These are phyloP conservation scores for Phlogophora meticulosa DNA, from an alignment of 2,888 invertebrate species.

Conservation along the genomic window DNA sequence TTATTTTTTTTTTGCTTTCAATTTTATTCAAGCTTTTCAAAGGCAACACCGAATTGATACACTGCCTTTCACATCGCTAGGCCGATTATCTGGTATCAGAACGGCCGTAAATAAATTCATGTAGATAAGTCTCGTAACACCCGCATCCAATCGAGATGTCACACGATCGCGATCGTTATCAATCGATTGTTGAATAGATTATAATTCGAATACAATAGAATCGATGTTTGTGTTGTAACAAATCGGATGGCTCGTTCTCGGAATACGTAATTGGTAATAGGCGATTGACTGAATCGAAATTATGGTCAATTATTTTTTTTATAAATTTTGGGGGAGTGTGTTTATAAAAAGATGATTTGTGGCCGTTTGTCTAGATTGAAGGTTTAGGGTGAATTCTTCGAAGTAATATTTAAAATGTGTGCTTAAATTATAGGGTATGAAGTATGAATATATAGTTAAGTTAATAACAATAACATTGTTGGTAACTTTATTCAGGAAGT, in stretches of 20 bases:
- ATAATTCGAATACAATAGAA: slow-evolving; percentile 75
- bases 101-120: slow-evolving; percentile 64
- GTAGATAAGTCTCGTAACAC: slow-evolving; percentile 69
- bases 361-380: slow-evolving; percentile 32
- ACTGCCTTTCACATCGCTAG: slow-evolving; percentile 37
- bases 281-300: slow-evolving; percentile 60
- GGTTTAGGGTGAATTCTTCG: slow-evolving; percentile 33
- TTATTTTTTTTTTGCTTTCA: not conserved
- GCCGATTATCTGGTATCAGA: slow-evolving; percentile 42
- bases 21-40: not conserved
- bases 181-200: slow-evolving; percentile 70
- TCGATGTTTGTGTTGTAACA: slow-evolving; percentile 65
- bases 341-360: slow-evolving; percentile 60
- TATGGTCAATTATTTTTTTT: slow-evolving; percentile 56
- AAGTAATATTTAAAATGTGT: slow-evolving; percentile 34
- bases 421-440: slow-evolving; percentile 44
- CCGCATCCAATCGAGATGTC: slow-evolving; percentile 80
- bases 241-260: slow-evolving; percentile 57
- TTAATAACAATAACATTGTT: slow-evolving; percentile 26
- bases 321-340: slow-evolving; percentile 34
- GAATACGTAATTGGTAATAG: slow-evolving; percentile 71
- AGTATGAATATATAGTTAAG: not conserved
- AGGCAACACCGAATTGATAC: slow-evolving; percentile 10
- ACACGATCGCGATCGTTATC: slow-evolving; percentile 76
- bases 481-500: not conserved